Percentiles rank a stretch among this genome's conserved stretches.
Evolutionary conservation across 2,888 invertebrate species (phyloP).

Genomic region (Metopia argyrocephala): DNA sequence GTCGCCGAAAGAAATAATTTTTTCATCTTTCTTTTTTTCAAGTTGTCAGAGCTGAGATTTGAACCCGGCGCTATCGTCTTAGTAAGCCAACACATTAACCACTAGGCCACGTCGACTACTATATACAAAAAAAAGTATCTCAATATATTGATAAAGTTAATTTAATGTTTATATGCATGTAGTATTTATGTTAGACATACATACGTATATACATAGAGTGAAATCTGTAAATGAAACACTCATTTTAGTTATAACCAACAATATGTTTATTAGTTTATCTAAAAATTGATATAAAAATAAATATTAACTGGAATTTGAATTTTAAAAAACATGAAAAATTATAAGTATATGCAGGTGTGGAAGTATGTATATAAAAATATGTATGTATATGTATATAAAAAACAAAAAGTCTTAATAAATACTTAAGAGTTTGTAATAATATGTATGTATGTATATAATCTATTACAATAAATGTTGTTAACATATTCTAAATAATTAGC

Average conservation of each 20-base stretch:
- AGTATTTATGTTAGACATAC: too few species aligned
- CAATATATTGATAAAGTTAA: too few species aligned
- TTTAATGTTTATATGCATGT: too few species aligned
- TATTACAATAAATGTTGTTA: constrained; percentile 1
- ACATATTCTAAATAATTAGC: constrained; percentile 15
- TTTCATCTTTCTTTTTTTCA: too few species aligned
- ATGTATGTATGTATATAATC: constrained; percentile 4
- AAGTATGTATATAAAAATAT: constrained; percentile 18
- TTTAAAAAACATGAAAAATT: constrained; percentile 26
- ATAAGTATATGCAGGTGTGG: too few species aligned
- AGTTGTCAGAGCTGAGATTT: too few species aligned
- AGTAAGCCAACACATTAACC: too few species aligned
- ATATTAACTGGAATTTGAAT: constrained; percentile 15
- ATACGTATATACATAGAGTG: background rate
- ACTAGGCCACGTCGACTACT: too few species aligned
- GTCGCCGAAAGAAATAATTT: too few species aligned
- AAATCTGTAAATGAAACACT: background rate
- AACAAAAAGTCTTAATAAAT: background rate
- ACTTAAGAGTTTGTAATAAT: constrained; percentile 9
- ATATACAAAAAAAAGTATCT: too few species aligned
- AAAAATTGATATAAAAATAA: constrained; percentile 9
- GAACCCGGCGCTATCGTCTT: too few species aligned
- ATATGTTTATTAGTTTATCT: constrained; percentile 36
- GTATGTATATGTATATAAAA: background rate
- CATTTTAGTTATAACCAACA: constrained; percentile 21